Base-by-base conservation (phyloP, 1,140 invertebrate species). In the Amyelois transitella region DNA sequence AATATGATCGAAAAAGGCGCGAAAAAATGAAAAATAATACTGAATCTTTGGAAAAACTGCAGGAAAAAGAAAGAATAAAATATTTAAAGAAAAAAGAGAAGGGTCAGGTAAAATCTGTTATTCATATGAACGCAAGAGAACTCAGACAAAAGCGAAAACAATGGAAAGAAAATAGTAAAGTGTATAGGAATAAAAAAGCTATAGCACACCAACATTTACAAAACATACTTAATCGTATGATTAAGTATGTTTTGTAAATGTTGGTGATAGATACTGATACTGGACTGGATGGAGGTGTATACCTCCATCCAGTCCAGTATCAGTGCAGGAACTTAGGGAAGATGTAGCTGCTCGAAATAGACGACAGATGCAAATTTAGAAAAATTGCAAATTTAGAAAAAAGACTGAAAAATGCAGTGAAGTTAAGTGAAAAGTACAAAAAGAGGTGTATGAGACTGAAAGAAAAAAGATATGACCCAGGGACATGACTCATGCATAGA, bases 401-500 rank as follows among this genome's bases (percentile, higher is more conserved):
- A 28, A 51, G 32, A 51, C 5, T 51, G 19, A 49, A 49, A 18
- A 24, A 49, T 20, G 19, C 18, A 22, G 21, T 24, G 6, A 25
- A 32, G n/a, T 28, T 28, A 51, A 18, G 6, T n/a, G 24, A 51
- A 17, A 51, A 51, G 32, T 51, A 28, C 6, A 25, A 32, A n/a
- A 51, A 51, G 14, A 51, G 22, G 14, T 51, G 22, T 51, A 18
- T 28, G 49, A 25, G 49, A 18, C 49, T n/a, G 18, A n/a, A 51
- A 32, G 18, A 51, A 12, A 51, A 28, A 28, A 51, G 49, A 28
- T 18, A 17, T 21, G n/a, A 17, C 20, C n/a, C n/a, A n/a, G n/a
- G n/a, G 22, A 28, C 49, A 7, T 28, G 60, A 60, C 53, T 67
- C 60, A 32, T 60, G 64, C n/a, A n/a, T n/a, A n/a, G n/a, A n/a